phyloP scores from a whole-genome alignment of 1,140 invertebrate genomes.

The Drosophila bocki region DNA sequence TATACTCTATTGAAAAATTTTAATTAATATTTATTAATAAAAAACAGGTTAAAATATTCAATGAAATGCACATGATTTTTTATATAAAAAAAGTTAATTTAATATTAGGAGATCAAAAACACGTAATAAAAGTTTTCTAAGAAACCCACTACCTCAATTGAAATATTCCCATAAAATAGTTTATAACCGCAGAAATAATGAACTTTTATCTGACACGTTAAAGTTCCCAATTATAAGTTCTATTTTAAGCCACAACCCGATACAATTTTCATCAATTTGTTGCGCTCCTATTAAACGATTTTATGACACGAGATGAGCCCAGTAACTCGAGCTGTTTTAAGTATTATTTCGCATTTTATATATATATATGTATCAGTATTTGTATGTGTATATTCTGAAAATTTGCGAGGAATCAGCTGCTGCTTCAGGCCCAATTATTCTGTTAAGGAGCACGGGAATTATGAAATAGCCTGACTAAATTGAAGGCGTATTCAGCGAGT shows the following conservation, averaged over 20 bases:
- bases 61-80: neutral
- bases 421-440: conserved; percentile 41
- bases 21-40: too few species aligned
- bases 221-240: conserved; percentile 22
- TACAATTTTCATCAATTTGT: conserved; percentile 47
- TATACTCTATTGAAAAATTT: too few species aligned
- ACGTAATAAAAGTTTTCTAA: neutral
- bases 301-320: conserved; percentile 41
- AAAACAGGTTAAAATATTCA: too few species aligned
- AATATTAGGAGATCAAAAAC: neutral
- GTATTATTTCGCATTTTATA: neutral
- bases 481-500: conserved; percentile 25
- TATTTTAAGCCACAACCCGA: conserved; percentile 30
- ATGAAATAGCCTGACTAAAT: conserved; percentile 39
- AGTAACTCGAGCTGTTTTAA: conserved; percentile 4
- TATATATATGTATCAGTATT: neutral
- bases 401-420: conserved; percentile 35
- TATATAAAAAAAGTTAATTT: neutral
- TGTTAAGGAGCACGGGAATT: conserved; percentile 42
- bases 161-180: neutral
- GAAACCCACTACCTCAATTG: neutral
- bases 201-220: conserved; percentile 2
- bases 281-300: conserved; percentile 30
- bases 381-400: conserved; percentile 4
- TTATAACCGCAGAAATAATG: neutral